These are phyloP conservation scores for Zaprionus kolodkinae DNA, from an alignment of 1,140 invertebrate genomes.

Conservation along the genomic window DNA sequence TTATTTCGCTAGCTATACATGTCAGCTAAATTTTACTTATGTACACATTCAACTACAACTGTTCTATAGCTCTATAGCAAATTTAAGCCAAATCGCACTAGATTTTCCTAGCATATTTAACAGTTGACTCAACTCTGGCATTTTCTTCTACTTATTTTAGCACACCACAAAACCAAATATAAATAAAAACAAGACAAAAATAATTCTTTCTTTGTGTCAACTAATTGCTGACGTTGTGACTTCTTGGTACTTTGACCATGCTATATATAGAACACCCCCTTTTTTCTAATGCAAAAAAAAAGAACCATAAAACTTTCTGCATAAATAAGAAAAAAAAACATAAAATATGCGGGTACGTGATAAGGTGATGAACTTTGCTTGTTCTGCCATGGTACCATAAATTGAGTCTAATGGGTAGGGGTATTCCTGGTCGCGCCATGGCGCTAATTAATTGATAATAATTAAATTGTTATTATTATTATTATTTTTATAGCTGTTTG, in stretches of 20 bases:
- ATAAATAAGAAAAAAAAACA: not conserved
- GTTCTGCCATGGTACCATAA: too few relatives aligned
- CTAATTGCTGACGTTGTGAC: constrained; percentile 21
- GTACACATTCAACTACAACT: not conserved
- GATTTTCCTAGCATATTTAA: not conserved
- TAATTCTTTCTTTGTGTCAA: constrained; percentile 38
- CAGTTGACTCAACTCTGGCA: not conserved
- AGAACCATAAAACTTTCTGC: not conserved
- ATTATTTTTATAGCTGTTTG: constrained; percentile 11
- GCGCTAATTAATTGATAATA: constrained; percentile 46
- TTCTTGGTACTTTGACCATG: constrained; percentile 39
- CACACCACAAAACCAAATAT: constrained; percentile 11
- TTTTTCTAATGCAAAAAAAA: constrained; percentile 1
- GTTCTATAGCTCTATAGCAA: not conserved
- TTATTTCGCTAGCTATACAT: not conserved
- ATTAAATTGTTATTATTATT: constrained; percentile 24
- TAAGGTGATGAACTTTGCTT: not conserved
- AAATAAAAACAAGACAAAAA: constrained; percentile 24
- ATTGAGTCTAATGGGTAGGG: not conserved
- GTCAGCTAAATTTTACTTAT: not conserved
- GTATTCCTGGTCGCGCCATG: constrained; percentile 29
- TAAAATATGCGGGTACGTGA: not conserved
- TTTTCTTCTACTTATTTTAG: constrained; percentile 30
- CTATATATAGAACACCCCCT: constrained; percentile 50
- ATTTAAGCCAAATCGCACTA: not conserved